phyloP scores from a whole-genome alignment of 2,113 vertebrate species.

The Clarias gariepinus region DNA sequence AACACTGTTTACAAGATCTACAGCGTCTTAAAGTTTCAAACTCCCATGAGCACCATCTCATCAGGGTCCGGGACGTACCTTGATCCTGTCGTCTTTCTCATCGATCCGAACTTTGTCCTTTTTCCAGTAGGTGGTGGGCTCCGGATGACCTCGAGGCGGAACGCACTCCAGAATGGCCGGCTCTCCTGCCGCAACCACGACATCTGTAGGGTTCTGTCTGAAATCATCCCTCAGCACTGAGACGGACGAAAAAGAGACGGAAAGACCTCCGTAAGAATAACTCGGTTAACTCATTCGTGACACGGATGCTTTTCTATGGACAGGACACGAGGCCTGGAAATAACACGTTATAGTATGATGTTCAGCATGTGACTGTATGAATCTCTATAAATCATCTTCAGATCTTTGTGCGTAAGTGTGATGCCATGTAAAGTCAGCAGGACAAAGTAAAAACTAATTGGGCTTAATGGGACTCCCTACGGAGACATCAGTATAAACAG shows the following conservation, averaged over 20 bases:
- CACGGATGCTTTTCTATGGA: neutral
- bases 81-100: constrained; percentile 93
- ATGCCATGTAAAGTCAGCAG: constrained; percentile 48
- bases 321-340: neutral
- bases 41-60: no score
- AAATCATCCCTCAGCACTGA: constrained; percentile 96
- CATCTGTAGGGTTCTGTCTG: constrained; percentile 94
- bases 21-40: no score
- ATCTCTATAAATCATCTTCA: constrained; percentile 23
- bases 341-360: neutral
- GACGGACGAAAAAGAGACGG: constrained; percentile 16
- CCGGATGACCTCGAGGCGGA: constrained; percentile 93
- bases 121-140: constrained; percentile 98
- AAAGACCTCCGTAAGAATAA: neutral
- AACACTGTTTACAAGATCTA: no score
- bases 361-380: neutral
- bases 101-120: constrained; percentile 95
- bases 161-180: constrained; percentile 96
- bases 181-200: constrained; percentile 94
- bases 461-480: constrained; percentile 68
- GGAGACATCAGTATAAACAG: constrained; percentile 71
- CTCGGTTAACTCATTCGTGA: neutral
- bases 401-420: constrained; percentile 9
- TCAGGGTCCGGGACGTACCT: constrained; percentile 72
- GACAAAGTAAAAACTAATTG: constrained; percentile 68